These are phyloP conservation scores for Aptenodytes patagonicus DNA, from an alignment of 2,113 vertebrate species.

Conservation along the genomic window DNA sequence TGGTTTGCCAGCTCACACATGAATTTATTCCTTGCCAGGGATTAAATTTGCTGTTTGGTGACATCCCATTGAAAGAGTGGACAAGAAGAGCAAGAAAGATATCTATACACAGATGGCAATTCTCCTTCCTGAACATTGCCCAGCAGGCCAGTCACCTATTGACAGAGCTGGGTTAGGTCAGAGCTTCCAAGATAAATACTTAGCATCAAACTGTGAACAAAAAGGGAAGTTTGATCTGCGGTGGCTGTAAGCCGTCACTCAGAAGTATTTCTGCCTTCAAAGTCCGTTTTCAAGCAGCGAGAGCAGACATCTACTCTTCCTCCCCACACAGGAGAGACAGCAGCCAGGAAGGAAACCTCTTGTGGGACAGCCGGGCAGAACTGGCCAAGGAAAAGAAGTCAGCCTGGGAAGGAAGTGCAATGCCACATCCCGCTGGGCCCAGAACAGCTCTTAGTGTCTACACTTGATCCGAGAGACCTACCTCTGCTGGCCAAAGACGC, in stretches of 20 bases:
- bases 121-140: not conserved
- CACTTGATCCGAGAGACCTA: fast-evolving
- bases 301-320: not conserved
- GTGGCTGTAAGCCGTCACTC: not conserved
- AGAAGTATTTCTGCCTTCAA: constrained; percentile 7
- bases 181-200: not conserved
- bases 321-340: not conserved
- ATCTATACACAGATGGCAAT: not conserved
- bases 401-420: not conserved
- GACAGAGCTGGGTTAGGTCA: not conserved
- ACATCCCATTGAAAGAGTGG: not conserved
- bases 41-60: not conserved
- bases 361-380: not conserved
- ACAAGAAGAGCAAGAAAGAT: not conserved
- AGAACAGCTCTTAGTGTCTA: not conserved
- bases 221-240: not conserved
- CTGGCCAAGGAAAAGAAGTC: not conserved
- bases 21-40: not conserved
- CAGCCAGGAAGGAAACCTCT: not conserved
- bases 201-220: not conserved
- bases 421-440: not conserved
- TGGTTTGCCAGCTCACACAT: not conserved
- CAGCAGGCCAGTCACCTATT: not conserved
- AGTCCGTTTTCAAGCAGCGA: not conserved
- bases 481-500: not conserved